Conservation (phyloP, 2,113 vertebrate species). For the Sclerurus mexicanus region DNA sequence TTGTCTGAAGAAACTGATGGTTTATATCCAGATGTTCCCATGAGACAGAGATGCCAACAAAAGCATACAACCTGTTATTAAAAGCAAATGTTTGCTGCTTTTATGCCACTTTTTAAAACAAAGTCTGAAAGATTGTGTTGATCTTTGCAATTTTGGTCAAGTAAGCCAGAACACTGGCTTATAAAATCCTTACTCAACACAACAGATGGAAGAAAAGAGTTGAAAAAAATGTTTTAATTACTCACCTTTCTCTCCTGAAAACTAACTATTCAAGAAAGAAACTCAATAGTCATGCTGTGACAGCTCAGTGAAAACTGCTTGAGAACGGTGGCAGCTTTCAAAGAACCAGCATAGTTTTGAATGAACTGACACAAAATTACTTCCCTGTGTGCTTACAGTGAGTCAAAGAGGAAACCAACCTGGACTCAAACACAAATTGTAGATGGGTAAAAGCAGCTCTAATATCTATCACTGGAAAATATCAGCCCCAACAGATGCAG, state of each 20-base stretch:
- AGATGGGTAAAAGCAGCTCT: neutral
- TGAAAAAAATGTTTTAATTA: neutral
- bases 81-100: neutral
- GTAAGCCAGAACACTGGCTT: neutral
- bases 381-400: fast-evolving
- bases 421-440: neutral
- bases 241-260: neutral
- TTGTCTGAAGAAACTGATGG: neutral
- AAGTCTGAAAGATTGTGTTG: neutral
- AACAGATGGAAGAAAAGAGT: neutral
- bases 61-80: neutral
- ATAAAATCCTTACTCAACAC: neutral
- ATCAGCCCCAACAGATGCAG: neutral
- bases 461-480: neutral
- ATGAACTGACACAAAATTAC: neutral
- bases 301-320: neutral
- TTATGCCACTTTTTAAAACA: neutral
- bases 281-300: neutral
- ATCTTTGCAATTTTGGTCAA: neutral
- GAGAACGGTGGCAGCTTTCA: neutral
- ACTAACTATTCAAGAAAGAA: neutral
- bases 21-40: neutral
- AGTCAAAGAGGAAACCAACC: neutral
- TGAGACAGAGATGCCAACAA: neutral
- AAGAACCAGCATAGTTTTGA: neutral